Conservation (phyloP, 1,140 invertebrate species). For the Gonioctena quinquepunctata region DNA sequence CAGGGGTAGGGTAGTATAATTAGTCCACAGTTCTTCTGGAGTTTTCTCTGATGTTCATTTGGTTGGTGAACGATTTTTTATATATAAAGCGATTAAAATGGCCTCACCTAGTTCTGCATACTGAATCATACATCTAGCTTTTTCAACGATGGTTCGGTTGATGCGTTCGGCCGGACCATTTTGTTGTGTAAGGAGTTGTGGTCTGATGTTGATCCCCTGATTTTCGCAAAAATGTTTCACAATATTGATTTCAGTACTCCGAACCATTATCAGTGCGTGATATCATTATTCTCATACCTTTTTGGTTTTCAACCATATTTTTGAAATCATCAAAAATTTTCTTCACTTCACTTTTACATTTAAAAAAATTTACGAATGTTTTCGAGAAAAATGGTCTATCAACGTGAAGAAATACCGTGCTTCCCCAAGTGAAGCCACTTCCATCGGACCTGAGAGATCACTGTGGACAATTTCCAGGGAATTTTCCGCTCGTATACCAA, state of each 20-base stretch:
- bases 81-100: no score
- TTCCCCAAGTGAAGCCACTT: background rate
- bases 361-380: no score
- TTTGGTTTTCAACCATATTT: no score
- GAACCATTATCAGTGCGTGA: no score
- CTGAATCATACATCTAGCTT: no score
- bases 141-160: slow-evolving; percentile 48
- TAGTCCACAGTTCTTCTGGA: no score
- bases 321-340: slow-evolving; percentile 42
- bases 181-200: slow-evolving; percentile 53
- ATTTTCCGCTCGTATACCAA: background rate
- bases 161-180: slow-evolving; percentile 55
- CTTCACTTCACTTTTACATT: slow-evolving; percentile 44
- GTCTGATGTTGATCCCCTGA: slow-evolving; percentile 37
- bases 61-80: no score
- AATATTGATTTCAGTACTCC: slow-evolving; percentile 40
- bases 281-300: no score
- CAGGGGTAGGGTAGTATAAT: no score
- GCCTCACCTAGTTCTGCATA: no score
- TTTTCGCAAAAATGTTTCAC: slow-evolving; percentile 39
- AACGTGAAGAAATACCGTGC: slow-evolving; percentile 41
- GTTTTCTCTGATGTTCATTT: no score
- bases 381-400: slow-evolving; percentile 47
- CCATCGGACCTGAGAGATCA: background rate
- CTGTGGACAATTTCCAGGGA: slow-evolving; percentile 43